Percentiles rank a stretch among this genome's conserved stretches.
phyloP scores from a whole-genome alignment of 2,797 vertebrate genomes.

The Tapirus indicus region DNA sequence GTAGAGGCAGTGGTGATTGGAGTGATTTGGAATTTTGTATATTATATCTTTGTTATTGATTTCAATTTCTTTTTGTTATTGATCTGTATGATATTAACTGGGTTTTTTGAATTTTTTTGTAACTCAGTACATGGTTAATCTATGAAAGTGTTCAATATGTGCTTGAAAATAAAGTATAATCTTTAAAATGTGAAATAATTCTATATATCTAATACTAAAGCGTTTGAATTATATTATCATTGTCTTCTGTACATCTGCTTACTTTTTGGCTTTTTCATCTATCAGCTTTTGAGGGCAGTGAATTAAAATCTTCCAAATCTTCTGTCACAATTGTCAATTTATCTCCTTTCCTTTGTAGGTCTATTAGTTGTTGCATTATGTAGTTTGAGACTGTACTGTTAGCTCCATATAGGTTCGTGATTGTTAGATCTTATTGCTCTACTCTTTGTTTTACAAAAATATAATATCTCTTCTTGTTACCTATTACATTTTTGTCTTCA shows the following conservation, averaged over 20 bases:
- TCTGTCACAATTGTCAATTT: neutral
- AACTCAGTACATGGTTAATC: neutral
- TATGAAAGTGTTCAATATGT: neutral
- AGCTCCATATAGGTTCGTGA: neutral
- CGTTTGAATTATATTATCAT: conserved; percentile 38
- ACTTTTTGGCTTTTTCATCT: conserved; percentile 18
- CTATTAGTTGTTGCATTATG: neutral
- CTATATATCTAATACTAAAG: neutral
- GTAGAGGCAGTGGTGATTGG: neutral
- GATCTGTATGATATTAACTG: neutral
- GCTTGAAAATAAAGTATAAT: neutral
- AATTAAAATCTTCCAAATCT: conserved; percentile 22
- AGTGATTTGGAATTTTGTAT: neutral
- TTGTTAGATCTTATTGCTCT: neutral
- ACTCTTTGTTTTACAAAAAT: neutral
- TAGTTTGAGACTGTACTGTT: neutral
- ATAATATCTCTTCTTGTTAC: neutral
- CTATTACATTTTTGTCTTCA: neutral
- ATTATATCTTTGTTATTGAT: neutral
- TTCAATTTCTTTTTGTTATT: neutral
- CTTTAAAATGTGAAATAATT: neutral
- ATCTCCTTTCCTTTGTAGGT: neutral
- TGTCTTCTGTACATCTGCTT: neutral
- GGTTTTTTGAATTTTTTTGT: neutral
- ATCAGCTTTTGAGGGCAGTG: neutral